A percentile compares a stretch with the other conserved stretches of the same genome.
phyloP scores from a whole-genome alignment of 2,888 invertebrate species.

The Magallana nippona region DNA sequence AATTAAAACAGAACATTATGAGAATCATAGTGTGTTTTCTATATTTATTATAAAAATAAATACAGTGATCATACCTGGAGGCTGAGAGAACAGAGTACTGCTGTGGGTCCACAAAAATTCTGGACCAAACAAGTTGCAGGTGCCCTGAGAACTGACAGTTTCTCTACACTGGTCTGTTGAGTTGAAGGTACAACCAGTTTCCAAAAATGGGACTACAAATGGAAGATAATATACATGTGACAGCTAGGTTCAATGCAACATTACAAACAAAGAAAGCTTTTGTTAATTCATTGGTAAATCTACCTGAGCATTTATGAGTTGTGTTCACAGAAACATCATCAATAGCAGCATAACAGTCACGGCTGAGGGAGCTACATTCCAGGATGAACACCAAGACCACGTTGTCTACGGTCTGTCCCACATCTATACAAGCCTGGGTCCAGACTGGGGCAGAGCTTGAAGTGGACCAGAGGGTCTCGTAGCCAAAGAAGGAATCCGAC shows the following conservation, averaged over 20 bases:
- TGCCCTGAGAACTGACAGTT: constrained; percentile 4
- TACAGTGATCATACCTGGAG: too few relatives aligned
- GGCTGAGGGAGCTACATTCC: not conserved
- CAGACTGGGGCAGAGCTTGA: not conserved
- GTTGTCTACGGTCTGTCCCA: not conserved
- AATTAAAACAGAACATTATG: too few relatives aligned
- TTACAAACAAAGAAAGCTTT: too few relatives aligned
- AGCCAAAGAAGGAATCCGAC: not conserved
- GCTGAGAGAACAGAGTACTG: too few relatives aligned
- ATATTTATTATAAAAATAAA: too few relatives aligned
- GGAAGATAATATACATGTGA: not conserved
- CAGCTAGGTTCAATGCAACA: too few relatives aligned
- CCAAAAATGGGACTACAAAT: not conserved
- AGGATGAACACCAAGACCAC: constrained; percentile 34
- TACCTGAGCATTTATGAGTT: constrained; percentile 30
- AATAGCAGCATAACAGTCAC: constrained; percentile 1
- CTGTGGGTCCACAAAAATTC: constrained; percentile 19
- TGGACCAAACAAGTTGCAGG: constrained; percentile 24
- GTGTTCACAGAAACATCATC: constrained; percentile 26
- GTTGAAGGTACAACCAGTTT: constrained; percentile 29
- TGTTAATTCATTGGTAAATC: not conserved
- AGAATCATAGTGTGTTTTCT: too few relatives aligned
- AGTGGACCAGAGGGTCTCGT: not conserved
- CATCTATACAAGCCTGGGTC: not conserved
- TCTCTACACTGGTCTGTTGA: constrained; percentile 25